Conservation (phyloP, 2,797 vertebrate species). For the Microchirus variegatus region DNA sequence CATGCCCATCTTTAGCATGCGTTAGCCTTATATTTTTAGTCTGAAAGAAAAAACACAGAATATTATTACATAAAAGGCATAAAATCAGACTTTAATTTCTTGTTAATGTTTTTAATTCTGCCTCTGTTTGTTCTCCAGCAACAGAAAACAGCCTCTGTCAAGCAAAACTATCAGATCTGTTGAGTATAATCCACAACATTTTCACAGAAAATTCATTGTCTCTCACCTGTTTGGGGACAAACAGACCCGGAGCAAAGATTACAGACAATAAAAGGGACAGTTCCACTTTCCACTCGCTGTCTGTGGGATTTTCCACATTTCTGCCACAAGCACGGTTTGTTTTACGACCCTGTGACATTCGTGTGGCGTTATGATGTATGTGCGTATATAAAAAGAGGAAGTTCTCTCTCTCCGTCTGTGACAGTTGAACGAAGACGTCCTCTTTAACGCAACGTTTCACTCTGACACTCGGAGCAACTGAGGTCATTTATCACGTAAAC, state of each 20-base stretch:
- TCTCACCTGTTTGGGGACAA: conserved; percentile 49
- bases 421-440: conserved; percentile 26
- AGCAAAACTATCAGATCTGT: too few relatives aligned
- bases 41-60: too few relatives aligned
- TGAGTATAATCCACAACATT: too few relatives aligned
- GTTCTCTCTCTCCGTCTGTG: conserved; percentile 17
- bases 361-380: conserved; percentile 38
- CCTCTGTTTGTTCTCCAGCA: too few relatives aligned
- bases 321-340: conserved; percentile 51
- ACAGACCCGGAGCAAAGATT: conserved; percentile 45
- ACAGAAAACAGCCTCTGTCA: too few relatives aligned
- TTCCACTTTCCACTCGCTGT: conserved; percentile 43
- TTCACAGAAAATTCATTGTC: not conserved
- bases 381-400: conserved; percentile 48
- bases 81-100: too few relatives aligned
- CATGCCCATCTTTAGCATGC: too few relatives aligned
- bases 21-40: too few relatives aligned
- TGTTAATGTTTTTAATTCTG: too few relatives aligned
- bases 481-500: not conserved
- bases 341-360: conserved; percentile 42
- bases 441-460: not conserved
- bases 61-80: too few relatives aligned
- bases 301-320: conserved; percentile 43
- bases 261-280: conserved; percentile 46
- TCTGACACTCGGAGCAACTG: conserved; percentile 4